Conservation (phyloP, 2,888 invertebrate genomes). For the Rhaphigaster nebulosa region DNA sequence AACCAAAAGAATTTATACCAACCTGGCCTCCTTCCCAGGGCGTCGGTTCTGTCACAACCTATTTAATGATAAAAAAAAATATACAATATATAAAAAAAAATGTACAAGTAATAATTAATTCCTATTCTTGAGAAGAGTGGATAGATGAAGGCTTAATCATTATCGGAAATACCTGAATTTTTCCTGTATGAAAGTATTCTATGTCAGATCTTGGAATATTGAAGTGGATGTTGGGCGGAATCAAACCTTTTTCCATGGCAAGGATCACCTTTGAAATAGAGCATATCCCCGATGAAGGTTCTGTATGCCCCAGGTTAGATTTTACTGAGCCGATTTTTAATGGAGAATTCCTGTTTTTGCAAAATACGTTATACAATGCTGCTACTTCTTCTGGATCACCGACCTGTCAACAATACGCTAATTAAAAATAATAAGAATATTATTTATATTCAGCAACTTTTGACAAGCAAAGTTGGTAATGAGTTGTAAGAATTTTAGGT, state of each 20-base stretch:
- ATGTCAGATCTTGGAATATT: constrained; percentile 72
- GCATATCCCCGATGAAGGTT: constrained; percentile 87
- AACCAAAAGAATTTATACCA: constrained; percentile 93
- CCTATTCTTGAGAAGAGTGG: background rate
- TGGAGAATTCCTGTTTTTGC: constrained; percentile 80
- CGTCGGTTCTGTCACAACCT: constrained; percentile 81
- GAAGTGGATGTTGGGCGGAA: constrained; percentile 91
- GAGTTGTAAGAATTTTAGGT: no score
- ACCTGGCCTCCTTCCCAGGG: constrained; percentile 81
- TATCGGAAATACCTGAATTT: constrained; percentile 67
- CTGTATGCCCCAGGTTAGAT: constrained; percentile 94
- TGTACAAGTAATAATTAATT: background rate
- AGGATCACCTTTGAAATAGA: constrained; percentile 86
- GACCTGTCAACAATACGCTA: constrained; percentile 69
- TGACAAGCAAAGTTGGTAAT: background rate
- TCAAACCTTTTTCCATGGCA: constrained; percentile 82
- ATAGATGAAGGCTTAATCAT: background rate
- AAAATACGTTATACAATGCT: constrained; percentile 85
- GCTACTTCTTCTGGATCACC: constrained; percentile 94
- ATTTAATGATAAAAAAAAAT: constrained; percentile 59
- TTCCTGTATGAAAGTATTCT: constrained; percentile 74
- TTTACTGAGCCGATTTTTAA: constrained; percentile 91
- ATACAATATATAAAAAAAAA: no score
- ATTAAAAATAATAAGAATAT: no score
- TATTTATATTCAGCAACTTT: background rate